phyloP scores from a whole-genome alignment of 1,140 invertebrate species.

The Camponotus pennsylvanicus region DNA sequence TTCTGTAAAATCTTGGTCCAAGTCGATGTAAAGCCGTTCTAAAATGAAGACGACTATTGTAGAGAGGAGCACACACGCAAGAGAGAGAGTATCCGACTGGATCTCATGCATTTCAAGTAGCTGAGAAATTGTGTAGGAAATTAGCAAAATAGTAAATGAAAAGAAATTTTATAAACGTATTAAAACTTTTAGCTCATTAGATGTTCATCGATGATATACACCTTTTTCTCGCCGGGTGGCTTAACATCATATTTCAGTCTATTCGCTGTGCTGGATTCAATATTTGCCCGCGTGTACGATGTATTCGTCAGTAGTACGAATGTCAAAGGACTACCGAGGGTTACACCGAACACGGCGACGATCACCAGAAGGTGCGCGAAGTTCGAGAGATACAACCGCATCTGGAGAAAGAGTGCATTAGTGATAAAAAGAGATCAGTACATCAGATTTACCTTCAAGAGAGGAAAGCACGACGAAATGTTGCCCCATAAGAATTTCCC shows the following conservation, averaged over 20 bases:
- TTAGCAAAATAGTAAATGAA: not conserved
- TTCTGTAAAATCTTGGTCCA: slow-evolving; percentile 65
- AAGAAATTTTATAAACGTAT: not conserved
- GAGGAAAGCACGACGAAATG: not conserved
- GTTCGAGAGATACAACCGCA: not conserved
- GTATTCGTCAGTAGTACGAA: slow-evolving; percentile 17
- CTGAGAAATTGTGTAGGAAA: too few relatives aligned
- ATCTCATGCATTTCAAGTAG: not conserved
- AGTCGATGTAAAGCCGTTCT: slow-evolving; percentile 5
- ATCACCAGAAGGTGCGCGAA: slow-evolving; percentile 11
- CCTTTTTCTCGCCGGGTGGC: not conserved
- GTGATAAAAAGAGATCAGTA: not conserved
- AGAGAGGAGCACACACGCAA: not conserved
- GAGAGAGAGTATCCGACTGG: not conserved
- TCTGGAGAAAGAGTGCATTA: not conserved
- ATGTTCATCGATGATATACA: slow-evolving; percentile 1
- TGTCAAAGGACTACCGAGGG: not conserved
- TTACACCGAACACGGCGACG: not conserved
- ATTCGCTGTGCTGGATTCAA: not conserved
- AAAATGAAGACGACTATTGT: not conserved
- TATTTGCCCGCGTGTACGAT: slow-evolving; percentile 10
- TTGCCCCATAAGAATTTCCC: not conserved
- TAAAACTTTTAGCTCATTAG: not conserved
- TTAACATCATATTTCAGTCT: slow-evolving; percentile 3
- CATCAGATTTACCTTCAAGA: not conserved